phyloP scores from a whole-genome alignment of 1,140 invertebrate species.

The Myzus persicae region DNA sequence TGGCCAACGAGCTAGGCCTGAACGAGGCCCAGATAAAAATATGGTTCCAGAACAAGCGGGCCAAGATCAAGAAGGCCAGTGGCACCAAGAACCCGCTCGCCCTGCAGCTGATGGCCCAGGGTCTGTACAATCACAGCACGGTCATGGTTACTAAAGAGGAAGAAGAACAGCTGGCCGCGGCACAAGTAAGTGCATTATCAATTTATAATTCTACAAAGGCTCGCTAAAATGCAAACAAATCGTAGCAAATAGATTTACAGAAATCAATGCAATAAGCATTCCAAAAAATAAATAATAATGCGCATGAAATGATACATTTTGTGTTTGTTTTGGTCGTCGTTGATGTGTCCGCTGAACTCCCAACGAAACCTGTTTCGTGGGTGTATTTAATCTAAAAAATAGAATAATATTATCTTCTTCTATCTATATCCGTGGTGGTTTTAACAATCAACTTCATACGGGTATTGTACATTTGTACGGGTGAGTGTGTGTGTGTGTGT shows the following conservation, averaged over 20 bases:
- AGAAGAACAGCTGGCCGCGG: conserved; percentile 68
- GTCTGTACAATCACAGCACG: conserved; percentile 91
- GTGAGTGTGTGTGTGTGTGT: background rate
- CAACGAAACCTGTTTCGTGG: conserved; percentile 33
- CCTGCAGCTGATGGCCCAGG: conserved; percentile 93
- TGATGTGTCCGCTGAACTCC: background rate
- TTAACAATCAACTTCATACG: background rate
- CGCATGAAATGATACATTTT: background rate
- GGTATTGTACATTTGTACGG: background rate
- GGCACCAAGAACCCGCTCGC: conserved; percentile 90
- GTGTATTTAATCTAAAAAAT: conserved; percentile 5
- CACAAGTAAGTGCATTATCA: conserved; percentile 49
- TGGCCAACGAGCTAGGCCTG: conserved; percentile 89
- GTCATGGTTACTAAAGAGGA: conserved; percentile 83
- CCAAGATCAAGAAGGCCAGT: conserved; percentile 96
- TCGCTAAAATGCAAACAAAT: background rate
- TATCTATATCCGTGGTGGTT: background rate
- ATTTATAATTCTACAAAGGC: background rate
- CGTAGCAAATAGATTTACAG: too few relatives aligned
- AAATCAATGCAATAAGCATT: too few relatives aligned
- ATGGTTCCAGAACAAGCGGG: conserved; percentile 98
- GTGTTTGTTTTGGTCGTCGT: background rate
- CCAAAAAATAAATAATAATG: background rate
- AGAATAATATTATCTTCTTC: conserved; percentile 6
- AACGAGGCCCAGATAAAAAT: conserved; percentile 99